These are phyloP conservation scores for Halcyon smyrnensis DNA, from an alignment of 2,797 vertebrate species.

Conservation along the genomic window DNA sequence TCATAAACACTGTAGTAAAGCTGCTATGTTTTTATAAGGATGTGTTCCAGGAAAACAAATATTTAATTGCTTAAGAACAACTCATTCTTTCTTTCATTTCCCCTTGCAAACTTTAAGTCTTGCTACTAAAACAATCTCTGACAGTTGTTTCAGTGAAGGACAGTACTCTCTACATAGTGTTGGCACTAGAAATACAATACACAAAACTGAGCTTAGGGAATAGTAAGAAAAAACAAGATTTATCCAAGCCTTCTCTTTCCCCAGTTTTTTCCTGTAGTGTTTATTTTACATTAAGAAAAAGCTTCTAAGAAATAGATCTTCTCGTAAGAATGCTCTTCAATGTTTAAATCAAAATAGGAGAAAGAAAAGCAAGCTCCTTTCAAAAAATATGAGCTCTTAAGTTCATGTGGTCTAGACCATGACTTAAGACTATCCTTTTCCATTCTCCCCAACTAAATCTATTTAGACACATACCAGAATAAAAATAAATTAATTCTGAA, in stretches of 20 bases:
- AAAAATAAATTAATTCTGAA: not conserved
- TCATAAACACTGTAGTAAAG: not conserved
- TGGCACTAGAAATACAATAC: not conserved
- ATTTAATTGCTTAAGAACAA: constrained; percentile 14
- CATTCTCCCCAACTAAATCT: not conserved
- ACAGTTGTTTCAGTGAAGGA: not conserved
- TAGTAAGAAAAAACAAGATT: not conserved
- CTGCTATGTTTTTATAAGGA: not conserved
- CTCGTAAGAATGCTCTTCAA: not conserved
- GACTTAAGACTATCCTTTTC: not conserved
- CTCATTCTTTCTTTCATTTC: not conserved
- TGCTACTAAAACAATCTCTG: not conserved
- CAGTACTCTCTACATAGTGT: not conserved
- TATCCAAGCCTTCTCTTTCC: not conserved
- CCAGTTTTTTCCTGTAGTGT: not conserved
- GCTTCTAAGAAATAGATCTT: not conserved
- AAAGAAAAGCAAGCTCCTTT: constrained; percentile 13
- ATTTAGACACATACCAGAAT: not conserved
- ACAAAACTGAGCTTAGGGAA: not conserved
- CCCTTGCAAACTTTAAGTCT: not conserved
- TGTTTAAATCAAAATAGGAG: not conserved
- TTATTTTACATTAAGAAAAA: constrained; percentile 11
- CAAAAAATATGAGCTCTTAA: not conserved
- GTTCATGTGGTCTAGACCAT: not conserved
- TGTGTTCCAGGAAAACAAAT: constrained; percentile 3